phyloP scores from a whole-genome alignment of 1,140 invertebrate genomes.

The Lasaia peninsularis region DNA sequence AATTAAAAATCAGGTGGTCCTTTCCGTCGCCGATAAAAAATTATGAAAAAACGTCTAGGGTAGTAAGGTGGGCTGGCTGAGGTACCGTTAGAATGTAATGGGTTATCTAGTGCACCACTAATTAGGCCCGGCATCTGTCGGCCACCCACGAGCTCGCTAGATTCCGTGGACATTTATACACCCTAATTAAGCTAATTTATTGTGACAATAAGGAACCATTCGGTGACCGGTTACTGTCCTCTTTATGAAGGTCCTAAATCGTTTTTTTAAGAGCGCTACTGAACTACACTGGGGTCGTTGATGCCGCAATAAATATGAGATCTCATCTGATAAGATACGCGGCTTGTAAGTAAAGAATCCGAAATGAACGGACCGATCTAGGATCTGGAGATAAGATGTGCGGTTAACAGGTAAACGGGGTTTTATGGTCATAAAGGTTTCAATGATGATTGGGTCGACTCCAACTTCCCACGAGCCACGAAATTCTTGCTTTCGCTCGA shows the following conservation, averaged over 20 bases:
- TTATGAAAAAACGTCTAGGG: not conserved
- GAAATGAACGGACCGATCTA: slow-evolving; percentile 26
- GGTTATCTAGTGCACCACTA: slow-evolving; percentile 18
- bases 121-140: slow-evolving; percentile 23
- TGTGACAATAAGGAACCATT: slow-evolving; percentile 66
- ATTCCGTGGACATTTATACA: slow-evolving; percentile 62
- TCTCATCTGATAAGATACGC: slow-evolving; percentile 51
- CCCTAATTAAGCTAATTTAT: slow-evolving; percentile 76
- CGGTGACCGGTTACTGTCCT: slow-evolving; percentile 41
- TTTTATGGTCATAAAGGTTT: slow-evolving; percentile 34
- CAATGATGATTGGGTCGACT: not conserved
- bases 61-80: not conserved
- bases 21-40: not conserved
- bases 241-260: slow-evolving; percentile 69
- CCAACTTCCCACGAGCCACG: not conserved
- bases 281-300: slow-evolving; percentile 45
- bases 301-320: slow-evolving; percentile 42
- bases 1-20: not conserved
- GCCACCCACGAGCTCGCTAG: slow-evolving; percentile 59
- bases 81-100: slow-evolving; percentile 1
- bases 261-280: slow-evolving; percentile 59
- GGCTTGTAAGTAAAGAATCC: slow-evolving; percentile 10
- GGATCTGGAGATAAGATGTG: slow-evolving; percentile 47
- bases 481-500: not conserved
- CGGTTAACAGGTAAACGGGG: slow-evolving; percentile 35